A percentile compares a stretch with the other conserved stretches of the same genome.
These are phyloP conservation scores for Luehdorfia chinensis DNA, from an alignment of 1,140 invertebrate genomes.

Conservation along the genomic window DNA sequence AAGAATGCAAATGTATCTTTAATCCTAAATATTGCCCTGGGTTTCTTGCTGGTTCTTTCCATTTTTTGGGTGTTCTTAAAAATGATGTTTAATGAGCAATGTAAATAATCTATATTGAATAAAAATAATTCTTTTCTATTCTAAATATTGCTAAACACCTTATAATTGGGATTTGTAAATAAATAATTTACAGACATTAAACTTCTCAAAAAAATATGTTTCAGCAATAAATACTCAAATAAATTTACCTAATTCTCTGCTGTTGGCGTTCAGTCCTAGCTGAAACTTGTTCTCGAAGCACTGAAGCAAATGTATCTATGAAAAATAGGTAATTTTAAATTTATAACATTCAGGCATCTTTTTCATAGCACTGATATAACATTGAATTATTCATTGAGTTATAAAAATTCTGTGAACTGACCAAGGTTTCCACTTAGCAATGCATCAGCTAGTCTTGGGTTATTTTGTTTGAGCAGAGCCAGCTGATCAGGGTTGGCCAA, in stretches of 20 bases:
- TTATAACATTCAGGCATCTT: constrained; percentile 18
- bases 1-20: no score
- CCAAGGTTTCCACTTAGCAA: constrained; percentile 89
- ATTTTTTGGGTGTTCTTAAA: no score
- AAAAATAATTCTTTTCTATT: background rate
- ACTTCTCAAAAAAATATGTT: no score
- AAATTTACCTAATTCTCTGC: constrained; percentile 82
- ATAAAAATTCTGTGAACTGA: constrained; percentile 48
- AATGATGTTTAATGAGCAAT: no score
- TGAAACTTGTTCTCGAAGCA: constrained; percentile 89
- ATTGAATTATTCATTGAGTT: constrained; percentile 9
- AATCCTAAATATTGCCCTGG: no score
- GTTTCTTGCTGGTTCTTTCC: background rate
- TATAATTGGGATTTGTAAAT: no score
- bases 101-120: no score
- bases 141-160: background rate
- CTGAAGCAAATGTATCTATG: constrained; percentile 86
- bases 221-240: no score
- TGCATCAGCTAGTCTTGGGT: constrained; percentile 94
- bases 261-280: constrained; percentile 87
- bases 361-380: background rate
- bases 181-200: no score
- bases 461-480: constrained; percentile 94
- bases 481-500: constrained; percentile 95
- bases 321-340: constrained; percentile 29